A percentile compares a stretch with the other conserved stretches of the same genome.
phyloP scores from a whole-genome alignment of 1,140 invertebrate genomes.

The Palaemon carinicauda region DNA sequence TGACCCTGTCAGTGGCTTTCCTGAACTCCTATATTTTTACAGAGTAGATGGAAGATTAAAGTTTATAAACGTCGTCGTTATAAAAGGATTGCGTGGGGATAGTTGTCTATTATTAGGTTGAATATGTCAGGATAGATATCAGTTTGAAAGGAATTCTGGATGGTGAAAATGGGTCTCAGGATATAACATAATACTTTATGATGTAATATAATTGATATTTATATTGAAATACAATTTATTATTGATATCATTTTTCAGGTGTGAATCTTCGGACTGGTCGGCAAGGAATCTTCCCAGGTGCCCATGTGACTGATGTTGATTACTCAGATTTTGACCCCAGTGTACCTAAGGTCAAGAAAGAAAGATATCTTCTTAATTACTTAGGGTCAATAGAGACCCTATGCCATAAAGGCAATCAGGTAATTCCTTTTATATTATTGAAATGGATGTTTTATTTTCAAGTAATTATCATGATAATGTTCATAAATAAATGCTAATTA shows the following conservation, averaged over 20 bases:
- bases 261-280: constrained; percentile 91
- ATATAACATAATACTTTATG: no score
- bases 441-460: neutral
- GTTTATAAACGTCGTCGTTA: no score
- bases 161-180: no score
- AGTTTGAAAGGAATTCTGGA: no score
- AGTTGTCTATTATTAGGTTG: no score
- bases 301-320: constrained; percentile 95
- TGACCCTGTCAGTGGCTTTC: no score
- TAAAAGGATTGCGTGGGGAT: no score
- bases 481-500: neutral
- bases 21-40: no score
- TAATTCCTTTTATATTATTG: neutral
- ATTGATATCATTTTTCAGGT: constrained; percentile 72
- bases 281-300: constrained; percentile 95
- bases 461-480: neutral
- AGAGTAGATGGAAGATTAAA: no score
- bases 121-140: no score
- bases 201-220: no score
- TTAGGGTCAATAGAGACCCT: constrained; percentile 94
- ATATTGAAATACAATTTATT: neutral
- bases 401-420: constrained; percentile 83
- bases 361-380: constrained; percentile 91
- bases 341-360: constrained; percentile 82
- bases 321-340: constrained; percentile 92